phyloP scores from a whole-genome alignment of 1,140 invertebrate species.

The Neodiprion virginianus region DNA sequence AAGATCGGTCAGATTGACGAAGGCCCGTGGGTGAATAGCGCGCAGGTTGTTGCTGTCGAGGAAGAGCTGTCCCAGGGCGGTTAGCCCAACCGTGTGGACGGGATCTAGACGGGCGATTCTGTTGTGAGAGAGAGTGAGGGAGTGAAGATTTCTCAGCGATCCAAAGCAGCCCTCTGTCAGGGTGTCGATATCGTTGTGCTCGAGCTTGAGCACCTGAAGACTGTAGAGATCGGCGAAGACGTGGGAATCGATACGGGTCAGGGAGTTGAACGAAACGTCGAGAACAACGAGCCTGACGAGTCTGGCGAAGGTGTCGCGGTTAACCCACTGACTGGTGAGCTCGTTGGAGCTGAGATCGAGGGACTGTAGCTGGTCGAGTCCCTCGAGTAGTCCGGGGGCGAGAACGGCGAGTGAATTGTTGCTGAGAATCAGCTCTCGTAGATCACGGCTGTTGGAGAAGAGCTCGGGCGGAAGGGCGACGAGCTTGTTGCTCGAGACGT shows the following conservation, averaged over 20 bases:
- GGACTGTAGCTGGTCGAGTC: slow-evolving; percentile 76
- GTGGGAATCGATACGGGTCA: slow-evolving; percentile 73
- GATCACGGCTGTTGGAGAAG: slow-evolving; percentile 71
- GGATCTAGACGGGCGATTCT: slow-evolving; percentile 72
- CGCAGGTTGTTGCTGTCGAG: slow-evolving; percentile 78
- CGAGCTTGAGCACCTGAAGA: slow-evolving; percentile 78
- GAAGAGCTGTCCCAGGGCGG: slow-evolving; percentile 74
- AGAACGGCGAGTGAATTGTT: slow-evolving; percentile 82
- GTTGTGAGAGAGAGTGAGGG: slow-evolving; percentile 77
- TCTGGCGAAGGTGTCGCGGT: slow-evolving; percentile 78
- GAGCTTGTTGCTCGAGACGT: slow-evolving; percentile 79
- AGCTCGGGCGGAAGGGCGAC: slow-evolving; percentile 77
- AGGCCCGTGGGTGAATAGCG: slow-evolving; percentile 74
- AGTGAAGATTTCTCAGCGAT: slow-evolving; percentile 78
- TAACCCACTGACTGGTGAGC: slow-evolving; percentile 80
- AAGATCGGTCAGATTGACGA: slow-evolving; percentile 80
- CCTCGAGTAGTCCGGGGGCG: slow-evolving; percentile 77
- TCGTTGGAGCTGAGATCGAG: slow-evolving; percentile 81
- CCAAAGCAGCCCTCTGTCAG: slow-evolving; percentile 78
- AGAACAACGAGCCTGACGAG: slow-evolving; percentile 76
- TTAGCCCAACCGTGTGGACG: slow-evolving; percentile 74
- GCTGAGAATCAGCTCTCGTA: slow-evolving; percentile 76
- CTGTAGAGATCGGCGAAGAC: slow-evolving; percentile 79
- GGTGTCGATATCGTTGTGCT: slow-evolving; percentile 76
- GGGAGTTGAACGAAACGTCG: slow-evolving; percentile 77